Evolutionary conservation across 2,888 invertebrate genomes (phyloP), one percentile per base, ranked within the genome.

Genomic region (Rhagophthalmus giganteus): DNA sequence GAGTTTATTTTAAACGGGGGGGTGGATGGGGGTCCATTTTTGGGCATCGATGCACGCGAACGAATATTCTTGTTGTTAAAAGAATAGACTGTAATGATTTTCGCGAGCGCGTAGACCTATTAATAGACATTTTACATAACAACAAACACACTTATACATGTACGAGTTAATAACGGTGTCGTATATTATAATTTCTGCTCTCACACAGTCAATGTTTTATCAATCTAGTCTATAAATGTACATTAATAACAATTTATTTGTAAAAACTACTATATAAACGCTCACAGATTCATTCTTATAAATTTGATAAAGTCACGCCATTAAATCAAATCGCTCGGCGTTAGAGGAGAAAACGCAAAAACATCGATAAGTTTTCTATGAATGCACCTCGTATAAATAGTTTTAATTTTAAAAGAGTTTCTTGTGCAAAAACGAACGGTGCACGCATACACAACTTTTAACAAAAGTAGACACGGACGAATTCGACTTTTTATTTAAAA

Each of bases 181-280:
- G 53, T 48, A 49, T 51, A 64, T 30, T 65, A 66, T 66, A 70
- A 71, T 70, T 65, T 61, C 67, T 68, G 69, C 69, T 59, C 51
- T 40, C 7, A 5, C 48, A 57, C 70, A 69, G 69, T 65, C 64
- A 61, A 60, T 60, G 55, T 60, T 55, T 64, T 65, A 54, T 41
- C 31, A 44, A 37, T 25, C 48, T 48, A 47, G 42, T 48, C 49
- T 50, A 50, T 50, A 54, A 46, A 50, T 55, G 37, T 51, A 51
- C 51, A 55, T 51, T 47, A 44, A 51, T 47, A 55, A 55, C 55
- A 51, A 49, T 48, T 55, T 42, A 47, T 47, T 48, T 47, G 46
- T 54, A 54, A 46, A 54, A 50, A 54, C 55, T 59, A 59, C 48
- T 44, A 55, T 60, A 60, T 57, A 60, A 59, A 60, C 59, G 51